Conservation (phyloP, 2,113 vertebrate genomes). For the Calidris pugnax region DNA sequence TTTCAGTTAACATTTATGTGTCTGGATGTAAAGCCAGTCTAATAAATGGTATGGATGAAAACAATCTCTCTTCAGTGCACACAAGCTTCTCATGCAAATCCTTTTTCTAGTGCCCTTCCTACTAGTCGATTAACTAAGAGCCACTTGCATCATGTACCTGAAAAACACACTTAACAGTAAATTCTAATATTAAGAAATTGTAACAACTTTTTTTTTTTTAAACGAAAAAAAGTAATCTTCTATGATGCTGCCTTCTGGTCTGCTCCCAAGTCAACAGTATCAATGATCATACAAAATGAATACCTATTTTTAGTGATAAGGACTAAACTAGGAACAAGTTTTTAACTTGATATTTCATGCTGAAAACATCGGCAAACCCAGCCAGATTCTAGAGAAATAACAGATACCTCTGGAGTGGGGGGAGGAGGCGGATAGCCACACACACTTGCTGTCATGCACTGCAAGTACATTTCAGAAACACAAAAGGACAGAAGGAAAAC, state of each 20-base stretch:
- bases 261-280: not conserved
- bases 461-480: not conserved
- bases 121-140: not conserved
- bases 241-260: not conserved
- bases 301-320: not conserved
- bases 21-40: not conserved
- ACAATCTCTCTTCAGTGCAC: not conserved
- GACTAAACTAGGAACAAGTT: not conserved
- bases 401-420: not conserved
- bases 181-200: not conserved
- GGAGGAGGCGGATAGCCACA: fast-evolving
- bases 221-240: not conserved
- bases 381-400: not conserved
- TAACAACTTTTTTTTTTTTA: not conserved
- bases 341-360: not conserved
- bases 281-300: not conserved
- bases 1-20: not conserved
- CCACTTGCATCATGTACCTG: not conserved
- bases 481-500: not conserved
- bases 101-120: not conserved
- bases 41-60: not conserved
- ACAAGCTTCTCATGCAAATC: not conserved
- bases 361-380: not conserved
- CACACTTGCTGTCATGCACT: not conserved
- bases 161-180: not conserved